Conservation (phyloP, 2,888 invertebrate genomes). For the Iselma pallidipennis region DNA sequence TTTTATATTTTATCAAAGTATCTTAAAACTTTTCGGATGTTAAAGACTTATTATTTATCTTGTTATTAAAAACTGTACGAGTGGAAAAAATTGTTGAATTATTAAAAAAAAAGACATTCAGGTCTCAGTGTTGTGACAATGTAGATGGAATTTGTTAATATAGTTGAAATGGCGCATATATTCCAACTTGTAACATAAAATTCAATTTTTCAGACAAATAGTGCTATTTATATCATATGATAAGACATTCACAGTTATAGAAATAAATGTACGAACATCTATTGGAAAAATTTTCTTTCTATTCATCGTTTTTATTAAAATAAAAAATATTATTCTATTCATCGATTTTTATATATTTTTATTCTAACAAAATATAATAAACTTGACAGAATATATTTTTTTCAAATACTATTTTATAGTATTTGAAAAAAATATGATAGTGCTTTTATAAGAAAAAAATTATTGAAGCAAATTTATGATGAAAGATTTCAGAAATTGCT, state of each 20-base stretch:
- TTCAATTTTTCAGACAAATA: slow-evolving; percentile 31
- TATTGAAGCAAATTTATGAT: slow-evolving; percentile 6
- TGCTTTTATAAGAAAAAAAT: slow-evolving; percentile 1
- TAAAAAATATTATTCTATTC: background rate
- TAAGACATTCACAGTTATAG: slow-evolving; percentile 20
- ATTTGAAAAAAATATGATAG: background rate
- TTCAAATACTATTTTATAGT: background rate
- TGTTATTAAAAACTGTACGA: no score
- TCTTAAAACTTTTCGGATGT: background rate
- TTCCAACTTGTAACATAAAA: slow-evolving; percentile 23
- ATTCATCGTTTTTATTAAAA: background rate
- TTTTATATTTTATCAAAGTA: background rate
- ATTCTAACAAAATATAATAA: background rate
- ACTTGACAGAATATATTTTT: background rate
- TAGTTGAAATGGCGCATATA: slow-evolving; percentile 4
- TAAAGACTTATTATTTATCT: background rate
- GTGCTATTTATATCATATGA: slow-evolving; percentile 24
- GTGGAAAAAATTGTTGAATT: no score
- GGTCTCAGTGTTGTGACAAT: background rate
- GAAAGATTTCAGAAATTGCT: background rate
- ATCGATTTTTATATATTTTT: background rate
- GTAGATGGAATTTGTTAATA: background rate
- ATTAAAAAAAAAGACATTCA: background rate
- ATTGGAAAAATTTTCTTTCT: background rate
- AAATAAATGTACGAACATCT: slow-evolving; percentile 8